Base-by-base conservation (phyloP, 2,113 vertebrate genomes). In the Bos javanicus region DNA sequence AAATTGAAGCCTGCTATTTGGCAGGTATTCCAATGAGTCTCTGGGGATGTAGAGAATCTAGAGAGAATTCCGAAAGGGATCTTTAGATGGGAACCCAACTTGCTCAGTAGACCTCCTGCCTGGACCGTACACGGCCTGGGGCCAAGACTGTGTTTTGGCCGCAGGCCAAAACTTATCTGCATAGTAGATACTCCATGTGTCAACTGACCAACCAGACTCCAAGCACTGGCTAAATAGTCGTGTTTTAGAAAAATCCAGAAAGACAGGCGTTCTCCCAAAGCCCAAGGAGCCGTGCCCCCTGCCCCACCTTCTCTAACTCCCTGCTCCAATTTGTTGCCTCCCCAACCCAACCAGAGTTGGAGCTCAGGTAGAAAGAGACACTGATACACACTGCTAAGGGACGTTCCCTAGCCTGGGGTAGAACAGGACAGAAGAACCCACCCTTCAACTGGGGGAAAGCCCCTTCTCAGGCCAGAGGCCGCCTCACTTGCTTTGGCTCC, bases 171-270 rank as follows among this genome's bases (percentile, higher is more conserved):
- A 39, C 39, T 39, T 57, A 9, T 36, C 11, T 57, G 50, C 23
- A 33, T 17, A 26, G 30, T 6, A 25, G 43, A 21, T 87, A 48
- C 39, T 89, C 74, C 26, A 2, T 43, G 25, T 87, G 84, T 67
- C 54, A 21, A 62, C n/a, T 87, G n/a, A n/a, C 93, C 54, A n/a
- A 50, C 39, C 78, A 83, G 80, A 84, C 17, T 43, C 52, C 39
- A 59, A 50, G 46, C 13, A n/a, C 25, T 39, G 30, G 23, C n/a
- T 81, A 59, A 52, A 17, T 7, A 64, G 62, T 92, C 64, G 64
- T 26, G 9, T 23, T 83, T 93, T 88, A 94, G 43, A 91, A 93
- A 89, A 97, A 30, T 48, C 62, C 89, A 91, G 57, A 56, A 71
- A 56, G 5, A 59, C 4, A 43, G 4, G 36, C 23, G 4, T 60